These are phyloP conservation scores for Anguilla marmorata DNA, from an alignment of 2,797 vertebrate genomes.

Conservation along the genomic window DNA sequence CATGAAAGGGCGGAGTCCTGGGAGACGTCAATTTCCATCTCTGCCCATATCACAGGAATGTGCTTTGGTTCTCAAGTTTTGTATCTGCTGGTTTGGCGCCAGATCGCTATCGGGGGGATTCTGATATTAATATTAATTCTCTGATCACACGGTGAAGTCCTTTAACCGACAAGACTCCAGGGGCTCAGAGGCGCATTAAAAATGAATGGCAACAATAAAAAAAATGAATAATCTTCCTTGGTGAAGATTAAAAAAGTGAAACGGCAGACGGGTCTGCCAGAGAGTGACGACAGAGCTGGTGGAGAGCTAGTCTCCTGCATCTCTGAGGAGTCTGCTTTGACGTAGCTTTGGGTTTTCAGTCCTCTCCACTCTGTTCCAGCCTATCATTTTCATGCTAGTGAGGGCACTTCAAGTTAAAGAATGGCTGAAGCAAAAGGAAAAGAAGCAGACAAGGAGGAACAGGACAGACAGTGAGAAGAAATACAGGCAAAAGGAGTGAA, in stretches of 20 bases:
- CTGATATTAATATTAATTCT: slow-evolving; percentile 37
- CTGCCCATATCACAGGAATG: slow-evolving; percentile 8
- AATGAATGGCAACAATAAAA: slow-evolving; percentile 49
- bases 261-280: background rate
- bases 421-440: too few relatives aligned
- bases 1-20: slow-evolving; percentile 34
- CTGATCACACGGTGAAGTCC: slow-evolving; percentile 36
- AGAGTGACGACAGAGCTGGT: background rate
- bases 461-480: background rate
- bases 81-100: slow-evolving; percentile 1
- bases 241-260: slow-evolving; percentile 19
- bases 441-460: background rate
- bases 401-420: background rate
- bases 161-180: slow-evolving; percentile 39
- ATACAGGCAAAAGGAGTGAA: background rate
- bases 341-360: background rate
- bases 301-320: background rate
- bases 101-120: background rate
- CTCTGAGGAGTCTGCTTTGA: background rate
- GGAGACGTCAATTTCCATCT: slow-evolving; percentile 25
- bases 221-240: slow-evolving; percentile 38
- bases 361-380: background rate
- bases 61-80: slow-evolving; percentile 26
- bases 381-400: background rate
- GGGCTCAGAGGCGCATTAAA: slow-evolving; percentile 40